phyloP scores from a whole-genome alignment of 1,140 invertebrate genomes.

The Pygmarrhopalites habei region DNA sequence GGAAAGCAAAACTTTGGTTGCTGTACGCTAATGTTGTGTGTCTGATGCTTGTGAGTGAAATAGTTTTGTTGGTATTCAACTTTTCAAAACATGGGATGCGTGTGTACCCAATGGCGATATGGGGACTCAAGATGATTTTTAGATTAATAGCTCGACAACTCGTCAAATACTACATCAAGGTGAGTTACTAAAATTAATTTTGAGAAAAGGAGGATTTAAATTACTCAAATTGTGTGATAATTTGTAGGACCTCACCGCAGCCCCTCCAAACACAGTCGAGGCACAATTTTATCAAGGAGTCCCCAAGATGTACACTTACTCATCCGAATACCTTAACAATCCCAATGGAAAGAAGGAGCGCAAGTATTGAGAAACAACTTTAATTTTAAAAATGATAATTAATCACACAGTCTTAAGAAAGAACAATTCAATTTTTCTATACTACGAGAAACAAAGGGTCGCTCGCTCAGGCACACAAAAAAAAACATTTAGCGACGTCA shows the following conservation, averaged over 20 bases:
- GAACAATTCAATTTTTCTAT: too few species aligned
- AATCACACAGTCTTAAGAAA: too few species aligned
- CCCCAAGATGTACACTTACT: conserved; percentile 3
- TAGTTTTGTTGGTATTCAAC: neutral
- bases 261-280: conserved; percentile 5
- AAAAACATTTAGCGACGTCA: too few species aligned
- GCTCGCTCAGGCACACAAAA: too few species aligned
- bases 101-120: conserved; percentile 5
- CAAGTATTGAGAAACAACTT: neutral
- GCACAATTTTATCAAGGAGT: conserved; percentile 7
- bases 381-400: neutral
- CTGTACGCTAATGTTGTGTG: conserved; percentile 6
- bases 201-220: too few species aligned
- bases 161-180: conserved; percentile 14
- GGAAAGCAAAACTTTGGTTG: neutral
- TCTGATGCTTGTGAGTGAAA: neutral
- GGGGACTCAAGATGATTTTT: conserved; percentile 10
- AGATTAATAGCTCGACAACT: conserved; percentile 2
- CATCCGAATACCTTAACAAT: neutral
- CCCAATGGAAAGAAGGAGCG: neutral
- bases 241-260: neutral
- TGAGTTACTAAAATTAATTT: too few species aligned
- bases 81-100: conserved; percentile 6
- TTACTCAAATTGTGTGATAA: too few species aligned
- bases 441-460: too few species aligned